Evolutionary conservation across 2,888 invertebrate genomes (phyloP), one percentile per base, ranked within the genome.

Genomic region (Cantharis nigra): DNA sequence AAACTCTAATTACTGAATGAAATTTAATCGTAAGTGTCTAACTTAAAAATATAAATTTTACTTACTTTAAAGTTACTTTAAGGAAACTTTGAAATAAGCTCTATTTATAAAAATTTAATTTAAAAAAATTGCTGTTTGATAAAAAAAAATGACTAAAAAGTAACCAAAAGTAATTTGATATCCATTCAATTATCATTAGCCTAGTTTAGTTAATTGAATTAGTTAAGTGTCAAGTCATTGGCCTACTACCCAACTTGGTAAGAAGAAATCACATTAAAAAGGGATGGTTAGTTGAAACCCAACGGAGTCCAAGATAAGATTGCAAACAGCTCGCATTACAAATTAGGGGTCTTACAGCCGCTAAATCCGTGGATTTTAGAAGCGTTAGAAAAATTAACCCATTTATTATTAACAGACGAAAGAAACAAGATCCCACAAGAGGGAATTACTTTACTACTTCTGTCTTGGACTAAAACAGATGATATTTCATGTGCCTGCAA

Each of bases 341-440:
- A 87, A 87, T 87, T 87, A 87, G 86, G 83, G 81, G 83, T 85
- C 85, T 86, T 83, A 82, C 82, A 82, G 83, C 83, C 82, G 74
- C 74, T 77, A 79, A 78, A 80, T 81, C 79, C 80, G 79, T 77
- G 80, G 81, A 86, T 87, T 87, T 86, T 86, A 85, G 84, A 86
- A 85, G 84, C 86, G 84, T 85, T 84, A 85, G 87, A 87, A 87
- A 88, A 87, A 88, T 88, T 87, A 87, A 86, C 85, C 86, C 86
- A 88, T 87, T 87, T 86, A 88, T 87, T 87, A 88, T 88, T 87
- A 87, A 88, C 85, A 85, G 84, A 83, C 84, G 84, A 84, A 85
- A 85, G 85, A 84, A 85, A 84, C 83, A 83, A 83, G 82, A 83
- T 84, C 83, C 81, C 85, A 82, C 84, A 82, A 80, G 80, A 79